Percentiles rank a stretch among this genome's conserved stretches.
Conservation (phyloP, 2,113 vertebrate genomes). For the Philantomba maxwellii region DNA sequence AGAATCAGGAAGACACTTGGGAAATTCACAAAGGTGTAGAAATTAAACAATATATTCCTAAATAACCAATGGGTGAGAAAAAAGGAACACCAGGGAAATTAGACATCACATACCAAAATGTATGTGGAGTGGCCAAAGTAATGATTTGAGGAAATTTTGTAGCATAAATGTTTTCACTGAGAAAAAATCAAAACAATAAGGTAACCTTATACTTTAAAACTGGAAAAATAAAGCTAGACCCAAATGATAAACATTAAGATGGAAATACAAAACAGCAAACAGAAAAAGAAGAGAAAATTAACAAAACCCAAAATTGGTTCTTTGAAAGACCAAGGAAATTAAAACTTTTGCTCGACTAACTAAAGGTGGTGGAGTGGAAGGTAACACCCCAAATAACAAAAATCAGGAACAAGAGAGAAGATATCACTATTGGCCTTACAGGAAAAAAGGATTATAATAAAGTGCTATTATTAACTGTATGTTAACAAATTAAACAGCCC, state of each 20-base stretch:
- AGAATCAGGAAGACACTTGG: background rate
- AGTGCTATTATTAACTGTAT: background rate
- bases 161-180: background rate
- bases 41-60: background rate
- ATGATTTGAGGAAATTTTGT: background rate
- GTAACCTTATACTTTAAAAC: background rate
- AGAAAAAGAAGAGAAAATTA: conserved; percentile 11
- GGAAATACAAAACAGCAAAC: background rate
- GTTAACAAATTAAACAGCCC: background rate
- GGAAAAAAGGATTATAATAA: background rate
- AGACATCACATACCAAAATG: background rate
- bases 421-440: background rate
- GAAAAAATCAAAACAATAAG: background rate
- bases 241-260: background rate
- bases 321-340: conserved; percentile 13
- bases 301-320: background rate
- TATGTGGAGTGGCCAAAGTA: background rate
- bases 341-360: background rate
- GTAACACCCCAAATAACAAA: background rate
- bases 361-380: background rate
- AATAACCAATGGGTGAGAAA: background rate
- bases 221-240: background rate
- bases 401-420: background rate
- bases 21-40: background rate
- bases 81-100: background rate